Base-by-base conservation (phyloP, 2,113 vertebrate species). In the Zosterops hypoxanthus region DNA sequence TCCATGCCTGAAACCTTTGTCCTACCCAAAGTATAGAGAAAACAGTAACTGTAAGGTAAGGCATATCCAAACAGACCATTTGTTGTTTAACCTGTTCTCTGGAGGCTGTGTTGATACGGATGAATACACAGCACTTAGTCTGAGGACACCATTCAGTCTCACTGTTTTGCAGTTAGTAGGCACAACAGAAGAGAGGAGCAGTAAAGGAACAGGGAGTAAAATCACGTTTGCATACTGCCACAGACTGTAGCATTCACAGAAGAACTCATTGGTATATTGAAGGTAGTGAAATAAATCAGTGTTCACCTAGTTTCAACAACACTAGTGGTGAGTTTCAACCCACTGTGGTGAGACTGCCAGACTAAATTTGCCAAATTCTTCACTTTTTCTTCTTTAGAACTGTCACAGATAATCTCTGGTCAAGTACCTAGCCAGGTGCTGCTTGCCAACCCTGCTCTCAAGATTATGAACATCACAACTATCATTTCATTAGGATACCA, bases 31-130 rank as follows among this genome's bases (percentile, higher is more conserved):
- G 47, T 70, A 39, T 11, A 70, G 47, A 56, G 42, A 70, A 65
- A 92, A 83, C 31, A 34, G 23, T 61, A 47, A 21, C 64, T 70
- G 79, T 44, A n/a, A 65, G 50, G 41, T 53, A 82, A 80, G 20
- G 18, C 29, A 14, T 22, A 73, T 31, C 33, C 63, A 85, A 69
- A 50, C 31, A 65, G 42, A 39, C 20, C 9, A 12, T 71, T 81
- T 78, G 89, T 73, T 88, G 72, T 83, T 94, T 44, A 71, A 71
- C 84, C 65, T 84, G 23, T 91, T 94, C 80, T 81, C 77, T 57
- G 69, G 29, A 86, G 56, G 39, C 42, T 85, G 28, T 65, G 28
- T 26, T 80, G 28, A 63, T 82, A 29, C 0, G 0, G 52, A 24
- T 86, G 69, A 80, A 61, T 19, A 66, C 64, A 22, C 33, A 55